Conservation (phyloP, 2,888 invertebrate species). For the Rotaria macrura region DNA sequence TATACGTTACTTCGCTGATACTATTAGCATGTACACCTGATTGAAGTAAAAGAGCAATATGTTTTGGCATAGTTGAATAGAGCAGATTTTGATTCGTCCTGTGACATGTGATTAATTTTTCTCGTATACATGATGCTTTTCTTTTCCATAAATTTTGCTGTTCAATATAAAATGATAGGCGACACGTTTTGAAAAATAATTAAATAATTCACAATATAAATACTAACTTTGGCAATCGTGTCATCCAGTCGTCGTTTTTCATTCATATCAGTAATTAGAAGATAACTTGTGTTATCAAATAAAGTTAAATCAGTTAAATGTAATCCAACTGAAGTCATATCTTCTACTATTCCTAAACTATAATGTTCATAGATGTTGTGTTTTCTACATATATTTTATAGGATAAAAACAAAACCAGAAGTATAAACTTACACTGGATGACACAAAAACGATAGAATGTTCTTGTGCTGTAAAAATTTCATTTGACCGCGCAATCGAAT, state of each 20-base stretch:
- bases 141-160: conserved; percentile 25
- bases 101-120: conserved; percentile 20
- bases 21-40: conserved; percentile 16
- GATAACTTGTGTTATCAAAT: conserved; percentile 70
- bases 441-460: conserved; percentile 22
- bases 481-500: conserved; percentile 32
- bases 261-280: conserved; percentile 73
- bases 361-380: neutral
- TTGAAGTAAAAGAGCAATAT: conserved; percentile 27
- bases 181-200: neutral
- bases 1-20: conserved; percentile 20
- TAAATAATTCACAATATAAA: neutral
- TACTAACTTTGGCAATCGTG: conserved; percentile 23
- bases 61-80: conserved; percentile 24
- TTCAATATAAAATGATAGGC: neutral
- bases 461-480: conserved; percentile 18
- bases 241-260: conserved; percentile 51
- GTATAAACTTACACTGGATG: conserved; percentile 25
- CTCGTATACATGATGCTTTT: neutral
- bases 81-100: conserved; percentile 15
- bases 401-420: no score
- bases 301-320: conserved; percentile 72
- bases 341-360: conserved; percentile 49
- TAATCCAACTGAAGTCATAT: conserved; percentile 66
- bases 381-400: neutral